phyloP scores from a whole-genome alignment of 2,888 invertebrate species.

The Mayetiola destructor region DNA sequence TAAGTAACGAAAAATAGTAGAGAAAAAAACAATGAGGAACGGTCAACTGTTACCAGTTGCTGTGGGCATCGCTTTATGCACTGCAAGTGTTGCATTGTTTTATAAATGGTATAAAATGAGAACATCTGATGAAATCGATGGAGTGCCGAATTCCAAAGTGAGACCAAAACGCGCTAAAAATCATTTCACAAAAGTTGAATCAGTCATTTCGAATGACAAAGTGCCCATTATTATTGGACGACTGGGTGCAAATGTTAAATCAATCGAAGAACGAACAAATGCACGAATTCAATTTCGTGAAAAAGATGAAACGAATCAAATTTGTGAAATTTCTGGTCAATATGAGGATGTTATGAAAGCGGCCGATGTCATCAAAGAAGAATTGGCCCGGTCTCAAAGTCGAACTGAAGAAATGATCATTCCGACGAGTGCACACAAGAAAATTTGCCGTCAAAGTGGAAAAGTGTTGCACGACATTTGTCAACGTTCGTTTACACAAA shows the following conservation, averaged over 20 bases:
- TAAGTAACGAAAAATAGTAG: background rate
- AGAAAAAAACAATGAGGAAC: constrained; percentile 17
- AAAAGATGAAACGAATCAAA: constrained; percentile 42
- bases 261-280: constrained; percentile 56
- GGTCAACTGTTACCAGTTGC: constrained; percentile 40
- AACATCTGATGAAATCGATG: constrained; percentile 34
- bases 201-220: constrained; percentile 46
- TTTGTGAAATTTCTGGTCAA: constrained; percentile 57
- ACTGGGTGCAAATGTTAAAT: constrained; percentile 59
- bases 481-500: constrained; percentile 54
- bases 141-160: constrained; percentile 17
- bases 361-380: constrained; percentile 52
- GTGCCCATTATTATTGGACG: constrained; percentile 57
- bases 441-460: constrained; percentile 62
- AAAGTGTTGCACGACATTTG: constrained; percentile 57
- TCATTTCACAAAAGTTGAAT: constrained; percentile 41
- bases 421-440: constrained; percentile 49
- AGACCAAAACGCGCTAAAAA: constrained; percentile 24
- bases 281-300: constrained; percentile 45
- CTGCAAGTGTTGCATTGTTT: constrained; percentile 52
- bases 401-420: constrained; percentile 52
- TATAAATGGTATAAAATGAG: constrained; percentile 54
- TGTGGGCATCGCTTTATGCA: constrained; percentile 51
- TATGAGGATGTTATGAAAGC: constrained; percentile 53
- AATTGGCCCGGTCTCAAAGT: constrained; percentile 50